Base-by-base conservation (phyloP, 1,140 invertebrate species). In the Leptinotarsa texana region DNA sequence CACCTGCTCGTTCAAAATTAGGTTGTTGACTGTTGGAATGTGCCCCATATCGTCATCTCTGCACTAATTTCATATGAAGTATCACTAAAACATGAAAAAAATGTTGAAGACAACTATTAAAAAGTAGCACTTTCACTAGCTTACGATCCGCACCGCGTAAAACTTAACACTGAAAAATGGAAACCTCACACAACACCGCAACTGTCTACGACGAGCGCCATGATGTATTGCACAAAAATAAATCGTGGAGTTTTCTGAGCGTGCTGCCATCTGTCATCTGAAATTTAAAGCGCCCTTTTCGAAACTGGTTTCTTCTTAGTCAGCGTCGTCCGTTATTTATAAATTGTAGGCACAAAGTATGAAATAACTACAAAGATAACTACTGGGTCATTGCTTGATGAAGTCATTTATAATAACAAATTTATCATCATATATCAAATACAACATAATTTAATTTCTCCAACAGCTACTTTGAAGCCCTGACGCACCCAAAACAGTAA, bases 101-200 rank as follows among this genome's bases (percentile, higher is more conserved):
- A 74, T 74, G 75, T 69, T 69, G 76, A 75, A 61, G 48, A 74
- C 78, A 61, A 80, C 71, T 75, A 61, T 66, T 22, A 66, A 69
- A 65, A 73, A 67, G 74, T 76, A 80, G 66, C 75, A 80, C 78
- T 76, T 79, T 80, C 77, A 74, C 76, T 76, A 75, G 74, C 63
- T 79, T 78, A 78, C 76, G 78, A 70, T 82, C 74, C 73, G 74
- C 76, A 78, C 77, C 78, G 79, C 80, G 79, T 81, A 82, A 82
- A 83, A 82, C 79, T 82, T 63, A 79, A 80, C 83, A 84, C 83
- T 82, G 82, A 83, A 85, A 84, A 83, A 85, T 85, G 83, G 84
- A 84, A 84, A 81, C 82, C 77, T 82, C 80, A 78, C 75, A 78
- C 84, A 83, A 78, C 84, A 83, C 83, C 84, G 84, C 77, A 82